Evolutionary conservation across 2,888 invertebrate species (phyloP).

Genomic region (Caenorhabditis doughertyi): DNA sequence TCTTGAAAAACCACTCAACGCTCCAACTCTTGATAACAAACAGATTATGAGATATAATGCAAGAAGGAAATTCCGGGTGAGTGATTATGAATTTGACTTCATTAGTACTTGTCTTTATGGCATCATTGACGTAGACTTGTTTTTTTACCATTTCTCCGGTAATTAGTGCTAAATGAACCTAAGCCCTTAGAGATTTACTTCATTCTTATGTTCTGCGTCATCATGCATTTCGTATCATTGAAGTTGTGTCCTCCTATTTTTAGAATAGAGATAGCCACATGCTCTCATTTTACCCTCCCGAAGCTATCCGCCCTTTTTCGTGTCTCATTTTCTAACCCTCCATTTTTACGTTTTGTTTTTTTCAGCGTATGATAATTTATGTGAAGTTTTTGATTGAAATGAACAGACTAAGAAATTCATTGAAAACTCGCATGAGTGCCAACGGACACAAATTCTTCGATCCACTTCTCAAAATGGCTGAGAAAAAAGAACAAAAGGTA

Average conservation of each 20-base stretch:
- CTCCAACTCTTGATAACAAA: slow-evolving; percentile 74
- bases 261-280: not conserved
- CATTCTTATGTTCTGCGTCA: slow-evolving; percentile 8
- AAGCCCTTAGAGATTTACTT: not conserved
- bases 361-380: slow-evolving; percentile 72
- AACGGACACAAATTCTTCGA: slow-evolving; percentile 72
- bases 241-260: slow-evolving; percentile 38
- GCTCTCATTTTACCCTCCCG: not conserved
- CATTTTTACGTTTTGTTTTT: slow-evolving; percentile 10
- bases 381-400: slow-evolving; percentile 72
- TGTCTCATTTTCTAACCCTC: slow-evolving; percentile 3
- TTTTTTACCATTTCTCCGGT: not conserved
- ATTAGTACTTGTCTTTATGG: no score
- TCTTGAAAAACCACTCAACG: slow-evolving; percentile 69
- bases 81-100: no score
- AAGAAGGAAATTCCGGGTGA: slow-evolving; percentile 79
- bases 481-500: slow-evolving; percentile 68
- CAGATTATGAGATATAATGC: slow-evolving; percentile 78
- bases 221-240: slow-evolving; percentile 55
- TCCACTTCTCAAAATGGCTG: slow-evolving; percentile 68
- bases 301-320: slow-evolving; percentile 5
- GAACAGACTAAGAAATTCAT: slow-evolving; percentile 65
- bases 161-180: not conserved
- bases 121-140: no score
- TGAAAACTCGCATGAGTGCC: slow-evolving; percentile 65